Evolutionary conservation across 2,113 vertebrate species (phyloP), one percentile per base, ranked within the genome.

Genomic region (Ctenomys sociabilis): DNA sequence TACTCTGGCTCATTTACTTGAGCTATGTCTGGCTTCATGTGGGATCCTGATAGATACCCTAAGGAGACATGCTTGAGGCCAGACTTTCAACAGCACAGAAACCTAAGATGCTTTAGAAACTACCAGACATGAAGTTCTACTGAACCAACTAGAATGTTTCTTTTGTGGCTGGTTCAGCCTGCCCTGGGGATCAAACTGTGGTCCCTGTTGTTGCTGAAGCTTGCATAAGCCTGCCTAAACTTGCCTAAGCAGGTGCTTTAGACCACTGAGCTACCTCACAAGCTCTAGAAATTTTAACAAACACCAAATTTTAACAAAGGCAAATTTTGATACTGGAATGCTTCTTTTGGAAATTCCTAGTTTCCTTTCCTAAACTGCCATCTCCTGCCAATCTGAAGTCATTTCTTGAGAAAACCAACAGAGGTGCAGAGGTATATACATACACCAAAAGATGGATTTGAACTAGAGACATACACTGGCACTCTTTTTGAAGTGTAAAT

Each of bases 91-190:
- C 43, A 85, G 32, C 61, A 64, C 45, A 80, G 30, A 84, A 91
- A 85, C 35, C 37, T 14, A 64, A 85, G 21, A 30, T 81, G 16
- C 49, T 93, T 88, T 80, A 91, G 30, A 91, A 88, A 84, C 52
- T 57, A 43, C 30, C n/a, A 59, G 63, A n/a, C 70, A 49, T 80
- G 24, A 22, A 88, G 16, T 10, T 63, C 28, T 54, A 28, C 59
- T 81, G 40, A 88, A 90, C 66, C 43, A 89, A 32, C 8, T 59
- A 89, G 88, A 82, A n/a, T n/a, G n/a, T n/a, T n/a, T n/a, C n/a
- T n/a, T n/a, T n/a, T n/a, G n/a, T n/a, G n/a, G n/a, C n/a, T n/a
- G n/a, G n/a, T n/a, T n/a, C n/a, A n/a, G n/a, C n/a, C n/a, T n/a
- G n/a, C n/a, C n/a, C n/a, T n/a, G n/a, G n/a, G n/a, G n/a, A n/a